Base-by-base conservation (phyloP, 2,113 vertebrate species). In the Dromaius novaehollandiae region DNA sequence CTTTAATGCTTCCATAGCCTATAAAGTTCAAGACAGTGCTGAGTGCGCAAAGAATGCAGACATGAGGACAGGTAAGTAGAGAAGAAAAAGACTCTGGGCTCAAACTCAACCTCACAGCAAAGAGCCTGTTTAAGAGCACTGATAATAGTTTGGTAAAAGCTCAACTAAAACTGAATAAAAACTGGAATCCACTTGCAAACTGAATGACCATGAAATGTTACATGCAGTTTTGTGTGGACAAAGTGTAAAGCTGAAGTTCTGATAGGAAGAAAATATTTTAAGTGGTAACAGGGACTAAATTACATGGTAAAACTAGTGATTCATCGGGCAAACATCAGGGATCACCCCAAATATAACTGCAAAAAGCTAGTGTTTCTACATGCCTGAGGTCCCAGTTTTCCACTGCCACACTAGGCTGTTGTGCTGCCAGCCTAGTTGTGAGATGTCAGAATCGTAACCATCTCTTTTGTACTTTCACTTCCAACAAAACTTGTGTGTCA, bases 261-360 rank as follows among this genome's bases (percentile, higher is more conserved):
- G n/a, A 73, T 14, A 28, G 32, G 19, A 77, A 55, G 38, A 11
- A 71, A 89, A 34, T 24, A 7, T 28, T 86, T 65, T 46, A 56
- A 79, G 36, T 42, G 58, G 68, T 68, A 77, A 89, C 18, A 53
- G 0, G 26, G 0, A 55, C 3, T 40, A 68, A 85, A 55, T 17
- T 34, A 78, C 11, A 40, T 30, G 65, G 16, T 42, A 40, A 74
- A 70, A 44, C 26, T 11, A 85, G 19, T 11, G 32, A 42, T 60
- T 74, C 34, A 22, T 6, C 13, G 22, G 26, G 42, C 36, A 92
- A 88, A 56, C 25, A 36, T 76, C 69, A 30, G 13, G 6, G 4
- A 36, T 18, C 0, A 0, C 19, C 17, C 44, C 25, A 68, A 10
- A 13, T 17, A 24, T 4, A 71, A n/a, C 55, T 24, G 19, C 9